Base-by-base conservation (phyloP, 2,797 vertebrate species). In the Centroberyx gerrardi region DNA sequence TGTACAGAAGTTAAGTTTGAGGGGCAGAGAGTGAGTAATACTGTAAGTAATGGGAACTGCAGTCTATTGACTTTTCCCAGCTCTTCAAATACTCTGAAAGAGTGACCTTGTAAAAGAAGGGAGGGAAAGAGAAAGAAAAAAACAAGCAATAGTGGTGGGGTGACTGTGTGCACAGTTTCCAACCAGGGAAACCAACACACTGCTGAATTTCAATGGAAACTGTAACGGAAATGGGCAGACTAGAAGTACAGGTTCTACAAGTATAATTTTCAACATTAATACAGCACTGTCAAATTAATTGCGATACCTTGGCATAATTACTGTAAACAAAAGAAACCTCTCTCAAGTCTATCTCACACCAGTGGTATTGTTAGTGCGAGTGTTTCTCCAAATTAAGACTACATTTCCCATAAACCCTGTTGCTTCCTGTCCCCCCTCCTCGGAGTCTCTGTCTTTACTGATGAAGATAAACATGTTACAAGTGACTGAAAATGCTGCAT, bases 11-110 rank as follows among this genome's bases (percentile, higher is more conserved):
- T 33, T 58, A 49, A 56, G 22, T 31, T 44, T 36, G 29, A 69
- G 62, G 22, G 8, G 33, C 28, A 44, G 40, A 52, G n/a, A 54
- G 62, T 44, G 65, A 61, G 59, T 60, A 28, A 51, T 56, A 54
- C 13, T 40, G 46, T 36, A 28, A 65, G 13, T 64, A 68, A 72
- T 82, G 84, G 49, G 83, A 86, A 81, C 72, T 13, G 49, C 46
- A 63, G 40, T 42, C 38, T 94, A 54, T 93, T 94, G 92, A 95
- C 93, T 93, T 93, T 93, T 92, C 90, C 90, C 88, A 92, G 91
- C 90, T 86, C 74, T 69, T 87, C 81, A 91, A 90, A 91, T 46
- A 88, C 40, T 33, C 60, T 29, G 55, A 62, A 46, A 74, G 38
- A 58, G 44, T 83, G 87, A 91, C 88, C 84, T 87, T 80, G 86